Evolutionary conservation across 2,888 invertebrate species (phyloP).

Genomic region (Netelia virgata): DNA sequence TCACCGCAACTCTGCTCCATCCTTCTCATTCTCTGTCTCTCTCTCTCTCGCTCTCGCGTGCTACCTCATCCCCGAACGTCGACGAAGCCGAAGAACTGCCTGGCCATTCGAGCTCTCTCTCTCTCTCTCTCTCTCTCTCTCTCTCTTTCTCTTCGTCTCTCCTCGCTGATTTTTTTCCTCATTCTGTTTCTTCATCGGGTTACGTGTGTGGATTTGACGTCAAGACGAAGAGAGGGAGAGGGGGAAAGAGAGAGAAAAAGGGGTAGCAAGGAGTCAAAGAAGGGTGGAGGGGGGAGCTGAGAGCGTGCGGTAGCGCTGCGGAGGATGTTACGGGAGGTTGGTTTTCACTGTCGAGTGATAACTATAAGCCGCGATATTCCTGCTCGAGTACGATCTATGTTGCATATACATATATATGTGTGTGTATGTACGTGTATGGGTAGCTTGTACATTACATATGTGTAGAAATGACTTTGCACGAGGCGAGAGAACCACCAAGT

Average conservation of each 20-base stretch:
- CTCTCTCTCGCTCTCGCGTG: constrained; percentile 13
- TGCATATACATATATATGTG: neutral
- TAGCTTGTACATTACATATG: neutral
- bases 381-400: constrained; percentile 16
- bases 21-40: constrained; percentile 10
- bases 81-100: constrained; percentile 65
- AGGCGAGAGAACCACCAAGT: constrained; percentile 36
- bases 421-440: no score
- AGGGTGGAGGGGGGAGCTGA: neutral
- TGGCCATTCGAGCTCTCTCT: constrained; percentile 46
- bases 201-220: constrained; percentile 23
- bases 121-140: constrained; percentile 3
- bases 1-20: constrained; percentile 39
- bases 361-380: constrained; percentile 17
- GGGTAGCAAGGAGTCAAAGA: neutral
- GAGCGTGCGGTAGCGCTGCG: neutral
- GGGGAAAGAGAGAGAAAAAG: neutral
- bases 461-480: constrained; percentile 11
- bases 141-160: constrained; percentile 4
- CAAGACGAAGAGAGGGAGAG: neutral
- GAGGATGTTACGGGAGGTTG: constrained; percentile 34
- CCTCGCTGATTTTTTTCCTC: constrained; percentile 34
- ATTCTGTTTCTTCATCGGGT: constrained; percentile 44
- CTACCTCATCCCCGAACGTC: constrained; percentile 12
- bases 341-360: constrained; percentile 28